Conservation (phyloP, 2,797 vertebrate species). For the Spea hammondii region DNA sequence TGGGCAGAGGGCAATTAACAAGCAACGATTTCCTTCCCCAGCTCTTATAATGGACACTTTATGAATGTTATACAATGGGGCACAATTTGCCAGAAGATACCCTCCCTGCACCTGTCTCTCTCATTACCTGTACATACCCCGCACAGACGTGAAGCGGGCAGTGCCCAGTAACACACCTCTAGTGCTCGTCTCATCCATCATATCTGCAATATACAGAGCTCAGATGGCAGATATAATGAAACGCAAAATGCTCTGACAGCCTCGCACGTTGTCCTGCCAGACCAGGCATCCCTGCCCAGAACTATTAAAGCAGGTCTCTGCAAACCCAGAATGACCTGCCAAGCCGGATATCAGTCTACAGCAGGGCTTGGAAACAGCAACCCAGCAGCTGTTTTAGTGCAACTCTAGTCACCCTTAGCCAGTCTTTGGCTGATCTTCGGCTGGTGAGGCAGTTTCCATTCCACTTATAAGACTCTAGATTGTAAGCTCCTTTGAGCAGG, state of each 20-base stretch:
- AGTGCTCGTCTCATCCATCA: conserved; percentile 1
- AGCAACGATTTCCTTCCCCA: conserved; percentile 3
- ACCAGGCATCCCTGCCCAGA: background rate
- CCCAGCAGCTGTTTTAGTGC: too few species aligned
- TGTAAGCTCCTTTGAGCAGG: too few species aligned
- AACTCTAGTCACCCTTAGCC: too few species aligned
- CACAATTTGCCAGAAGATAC: background rate
- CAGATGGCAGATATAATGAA: conserved; percentile 21
- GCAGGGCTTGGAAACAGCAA: too few species aligned
- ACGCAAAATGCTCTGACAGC: background rate
- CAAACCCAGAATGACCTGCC: background rate
- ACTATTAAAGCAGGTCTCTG: conserved; percentile 7
- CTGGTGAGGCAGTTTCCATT: too few species aligned
- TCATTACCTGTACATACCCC: background rate
- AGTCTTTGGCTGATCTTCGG: too few species aligned
- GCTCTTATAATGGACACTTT: conserved; percentile 9
- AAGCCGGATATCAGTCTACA: background rate
- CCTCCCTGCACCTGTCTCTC: background rate
- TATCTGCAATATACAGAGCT: conserved; percentile 1
- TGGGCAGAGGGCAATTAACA: background rate
- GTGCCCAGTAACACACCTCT: background rate
- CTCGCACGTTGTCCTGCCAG: conserved; percentile 9
- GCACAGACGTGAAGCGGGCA: background rate
- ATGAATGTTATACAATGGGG: background rate
- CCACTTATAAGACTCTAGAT: too few species aligned